These are phyloP conservation scores for Anthoscopus minutus DNA, from an alignment of 2,113 vertebrate species.

Conservation along the genomic window DNA sequence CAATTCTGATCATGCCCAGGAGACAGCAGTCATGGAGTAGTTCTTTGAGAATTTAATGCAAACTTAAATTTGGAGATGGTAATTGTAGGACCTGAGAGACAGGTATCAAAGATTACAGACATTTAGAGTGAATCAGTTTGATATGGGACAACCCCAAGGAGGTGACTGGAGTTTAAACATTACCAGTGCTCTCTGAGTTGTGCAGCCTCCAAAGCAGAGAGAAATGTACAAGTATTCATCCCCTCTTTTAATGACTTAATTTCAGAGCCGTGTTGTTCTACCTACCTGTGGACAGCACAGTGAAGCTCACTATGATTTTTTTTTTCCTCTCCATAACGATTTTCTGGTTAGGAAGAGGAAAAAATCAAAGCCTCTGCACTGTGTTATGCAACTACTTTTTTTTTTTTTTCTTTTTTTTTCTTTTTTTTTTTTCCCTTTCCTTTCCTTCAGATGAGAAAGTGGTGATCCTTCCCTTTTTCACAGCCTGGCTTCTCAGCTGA, in stretches of 20 bases:
- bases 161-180: not conserved
- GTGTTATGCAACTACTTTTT: not conserved
- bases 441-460: not conserved
- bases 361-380: not conserved
- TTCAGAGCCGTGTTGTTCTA: not conserved
- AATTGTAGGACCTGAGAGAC: not conserved
- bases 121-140: not conserved
- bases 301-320: not conserved
- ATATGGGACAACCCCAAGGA: not conserved
- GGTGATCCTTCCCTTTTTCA: not conserved
- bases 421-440: not conserved
- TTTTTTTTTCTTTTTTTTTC: accelerated
- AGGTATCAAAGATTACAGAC: not conserved
- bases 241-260: not conserved
- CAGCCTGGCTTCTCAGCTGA: slow-evolving; percentile 41
- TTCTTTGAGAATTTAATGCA: not conserved
- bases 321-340: not conserved
- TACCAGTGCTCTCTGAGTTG: not conserved
- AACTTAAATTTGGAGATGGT: not conserved
- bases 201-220: not conserved
- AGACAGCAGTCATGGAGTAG: not conserved
- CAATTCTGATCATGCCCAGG: not conserved
- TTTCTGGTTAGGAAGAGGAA: not conserved
- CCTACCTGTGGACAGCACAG: not conserved
- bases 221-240: not conserved